These are phyloP conservation scores for Cerastis rubricosa DNA, from an alignment of 2,888 invertebrate species.

Conservation along the genomic window DNA sequence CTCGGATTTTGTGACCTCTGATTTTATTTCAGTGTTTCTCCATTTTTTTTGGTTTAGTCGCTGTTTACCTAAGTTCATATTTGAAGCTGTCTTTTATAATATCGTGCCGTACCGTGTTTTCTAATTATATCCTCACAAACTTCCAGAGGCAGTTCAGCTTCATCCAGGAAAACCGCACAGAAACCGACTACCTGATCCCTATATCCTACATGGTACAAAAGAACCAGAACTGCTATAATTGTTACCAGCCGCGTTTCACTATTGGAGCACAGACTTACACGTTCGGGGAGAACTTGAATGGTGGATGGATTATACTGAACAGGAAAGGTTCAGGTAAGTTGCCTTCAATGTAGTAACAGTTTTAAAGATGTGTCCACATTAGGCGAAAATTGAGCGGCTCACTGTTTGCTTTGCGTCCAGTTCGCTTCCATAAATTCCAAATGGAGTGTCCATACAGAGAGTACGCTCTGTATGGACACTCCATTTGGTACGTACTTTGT, in stretches of 20 bases:
- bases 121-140: neutral
- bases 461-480: too few species aligned
- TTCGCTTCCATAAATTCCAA: neutral
- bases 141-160: conserved; percentile 85
- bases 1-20: neutral
- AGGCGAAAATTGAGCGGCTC: neutral
- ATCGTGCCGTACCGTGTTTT: too few species aligned
- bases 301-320: conserved; percentile 87
- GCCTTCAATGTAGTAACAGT: neutral
- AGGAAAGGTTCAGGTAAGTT: conserved; percentile 84
- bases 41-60: too few species aligned
- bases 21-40: neutral
- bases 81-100: neutral
- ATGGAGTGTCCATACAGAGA: neutral
- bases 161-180: conserved; percentile 70
- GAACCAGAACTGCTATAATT: conserved; percentile 84
- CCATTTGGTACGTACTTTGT: neutral
- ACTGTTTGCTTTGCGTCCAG: neutral
- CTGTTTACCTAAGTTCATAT: neutral
- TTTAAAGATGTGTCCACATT: neutral
- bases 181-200: conserved; percentile 83
- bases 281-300: conserved; percentile 83
- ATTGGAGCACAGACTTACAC: conserved; percentile 82
- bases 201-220: conserved; percentile 84
- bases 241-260: conserved; percentile 83